Evolutionary conservation across 2,797 vertebrate genomes (phyloP).

Genomic region (Melanotaenia maccullochi): DNA sequence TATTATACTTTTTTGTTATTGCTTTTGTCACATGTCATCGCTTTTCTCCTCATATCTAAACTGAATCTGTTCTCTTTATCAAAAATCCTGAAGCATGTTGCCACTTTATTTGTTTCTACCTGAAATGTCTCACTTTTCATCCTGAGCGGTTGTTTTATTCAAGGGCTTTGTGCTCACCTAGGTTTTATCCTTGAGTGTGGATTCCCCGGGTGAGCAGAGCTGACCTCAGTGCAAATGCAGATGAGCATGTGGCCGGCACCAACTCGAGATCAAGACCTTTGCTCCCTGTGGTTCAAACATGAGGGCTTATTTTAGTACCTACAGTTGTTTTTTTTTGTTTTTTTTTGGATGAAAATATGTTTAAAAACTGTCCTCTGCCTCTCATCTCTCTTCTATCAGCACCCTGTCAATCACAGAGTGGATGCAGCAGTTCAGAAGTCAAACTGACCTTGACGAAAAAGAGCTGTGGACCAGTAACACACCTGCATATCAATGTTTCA

Average conservation of each 20-base stretch:
- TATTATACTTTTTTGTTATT: background rate
- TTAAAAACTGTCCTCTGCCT: conserved; percentile 39
- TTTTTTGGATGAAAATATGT: conserved; percentile 46
- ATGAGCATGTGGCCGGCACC: conserved; percentile 69
- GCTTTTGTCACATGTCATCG: conserved; percentile 20
- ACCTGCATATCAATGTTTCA: conserved; percentile 56
- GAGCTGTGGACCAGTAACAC: conserved; percentile 19
- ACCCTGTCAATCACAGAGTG: conserved; percentile 54
- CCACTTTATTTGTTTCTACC: conserved; percentile 35
- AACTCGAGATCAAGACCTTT: conserved; percentile 69
- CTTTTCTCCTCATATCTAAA: conserved; percentile 50
- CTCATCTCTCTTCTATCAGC: conserved; percentile 64
- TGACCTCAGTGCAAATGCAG: conserved; percentile 78
- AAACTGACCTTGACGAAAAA: conserved; percentile 64
- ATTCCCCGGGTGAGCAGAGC: conserved; percentile 41
- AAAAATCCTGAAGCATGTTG: conserved; percentile 35
- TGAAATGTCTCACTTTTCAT: conserved; percentile 18
- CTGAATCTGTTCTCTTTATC: conserved; percentile 56
- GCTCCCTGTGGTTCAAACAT: conserved; percentile 65
- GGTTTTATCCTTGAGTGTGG: conserved; percentile 54
- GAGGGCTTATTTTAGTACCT: conserved; percentile 58
- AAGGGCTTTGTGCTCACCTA: conserved; percentile 69
- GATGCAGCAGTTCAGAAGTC: conserved; percentile 61
- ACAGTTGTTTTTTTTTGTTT: conserved; percentile 29
- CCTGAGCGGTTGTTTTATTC: conserved; percentile 48